Conservation (phyloP, 2,888 invertebrate genomes). For the Lasiommata megera region DNA sequence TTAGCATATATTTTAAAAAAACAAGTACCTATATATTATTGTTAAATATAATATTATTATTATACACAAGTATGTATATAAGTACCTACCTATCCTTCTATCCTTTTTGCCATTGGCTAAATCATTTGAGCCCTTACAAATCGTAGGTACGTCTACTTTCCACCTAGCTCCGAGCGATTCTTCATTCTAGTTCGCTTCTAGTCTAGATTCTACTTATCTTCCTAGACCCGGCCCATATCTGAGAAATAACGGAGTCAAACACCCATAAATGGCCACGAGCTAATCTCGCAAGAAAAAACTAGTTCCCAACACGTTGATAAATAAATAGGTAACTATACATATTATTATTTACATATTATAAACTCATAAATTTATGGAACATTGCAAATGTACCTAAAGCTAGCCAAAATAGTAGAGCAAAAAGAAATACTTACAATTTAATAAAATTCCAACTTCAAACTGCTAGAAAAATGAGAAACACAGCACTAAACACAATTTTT, state of each 20-base stretch:
- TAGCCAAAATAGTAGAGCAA: conserved; percentile 13
- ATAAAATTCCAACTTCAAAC: conserved; percentile 10
- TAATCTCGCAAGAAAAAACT: conserved; percentile 35
- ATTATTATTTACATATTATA: conserved; percentile 11
- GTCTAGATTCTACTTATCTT: conserved; percentile 40
- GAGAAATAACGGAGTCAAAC: conserved; percentile 43
- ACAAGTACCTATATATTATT: neutral
- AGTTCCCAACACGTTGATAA: conserved; percentile 17
- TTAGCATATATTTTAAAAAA: too few relatives aligned
- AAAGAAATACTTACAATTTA: conserved; percentile 17
- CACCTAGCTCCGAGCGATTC: conserved; percentile 32
- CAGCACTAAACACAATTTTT: conserved; percentile 39
- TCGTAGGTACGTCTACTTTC: conserved; percentile 28
- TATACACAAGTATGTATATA: too few relatives aligned
- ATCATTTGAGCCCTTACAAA: too few relatives aligned
- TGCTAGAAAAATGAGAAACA: conserved; percentile 20
- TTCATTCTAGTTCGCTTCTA: conserved; percentile 28
- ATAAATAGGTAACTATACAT: too few relatives aligned
- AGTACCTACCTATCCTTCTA: too few relatives aligned
- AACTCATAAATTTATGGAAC: conserved; percentile 19
- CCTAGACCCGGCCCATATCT: conserved; percentile 40
- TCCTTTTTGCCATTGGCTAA: too few relatives aligned
- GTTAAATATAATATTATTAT: too few relatives aligned
- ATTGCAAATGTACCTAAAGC: neutral
- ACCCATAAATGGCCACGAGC: conserved; percentile 37